Percentiles rank a stretch among this genome's conserved stretches.
phyloP scores from a whole-genome alignment of 2,113 vertebrate genomes.

The Scortum barcoo region DNA sequence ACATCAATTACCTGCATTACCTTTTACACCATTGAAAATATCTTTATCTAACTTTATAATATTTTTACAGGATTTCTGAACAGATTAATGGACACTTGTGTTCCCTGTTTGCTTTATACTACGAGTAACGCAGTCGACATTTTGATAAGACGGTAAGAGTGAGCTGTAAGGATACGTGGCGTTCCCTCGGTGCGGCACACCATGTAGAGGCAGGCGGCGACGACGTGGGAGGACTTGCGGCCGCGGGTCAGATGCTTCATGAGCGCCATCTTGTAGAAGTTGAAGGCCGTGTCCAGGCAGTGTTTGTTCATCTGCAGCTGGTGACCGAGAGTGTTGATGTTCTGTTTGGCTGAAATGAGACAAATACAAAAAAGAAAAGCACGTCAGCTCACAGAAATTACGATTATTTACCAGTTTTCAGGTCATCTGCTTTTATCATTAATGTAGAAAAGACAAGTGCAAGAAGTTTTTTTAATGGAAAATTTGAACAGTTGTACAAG shows the following conservation, averaged over 20 bases:
- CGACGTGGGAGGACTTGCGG: slow-evolving; percentile 89
- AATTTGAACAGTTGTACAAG: too few species aligned
- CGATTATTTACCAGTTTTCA: neutral
- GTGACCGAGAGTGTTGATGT: slow-evolving; percentile 93
- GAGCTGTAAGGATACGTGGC: slow-evolving; percentile 91
- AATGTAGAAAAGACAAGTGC: neutral
- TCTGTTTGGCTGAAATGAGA: slow-evolving; percentile 86
- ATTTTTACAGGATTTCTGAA: too few species aligned
- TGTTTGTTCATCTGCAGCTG: slow-evolving; percentile 97
- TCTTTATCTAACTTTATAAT: too few species aligned
- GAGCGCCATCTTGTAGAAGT: slow-evolving; percentile 99
- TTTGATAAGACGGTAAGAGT: neutral
- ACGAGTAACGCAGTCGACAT: neutral
- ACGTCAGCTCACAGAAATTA: neutral
- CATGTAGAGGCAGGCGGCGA: slow-evolving; percentile 96
- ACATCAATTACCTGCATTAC: too few species aligned
- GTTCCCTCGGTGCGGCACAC: slow-evolving; percentile 97
- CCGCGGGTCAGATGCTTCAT: slow-evolving; percentile 91
- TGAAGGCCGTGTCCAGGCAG: slow-evolving; percentile 96
- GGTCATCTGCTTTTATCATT: neutral
- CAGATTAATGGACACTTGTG: too few species aligned
- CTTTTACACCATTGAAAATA: too few species aligned
- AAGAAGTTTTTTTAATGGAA: too few species aligned
- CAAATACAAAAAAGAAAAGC: neutral
- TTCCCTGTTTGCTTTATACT: too few species aligned